Evolutionary conservation across 2,888 invertebrate species (phyloP), one percentile per base, ranked within the genome.

Genomic region (Agrilus biguttatus): DNA sequence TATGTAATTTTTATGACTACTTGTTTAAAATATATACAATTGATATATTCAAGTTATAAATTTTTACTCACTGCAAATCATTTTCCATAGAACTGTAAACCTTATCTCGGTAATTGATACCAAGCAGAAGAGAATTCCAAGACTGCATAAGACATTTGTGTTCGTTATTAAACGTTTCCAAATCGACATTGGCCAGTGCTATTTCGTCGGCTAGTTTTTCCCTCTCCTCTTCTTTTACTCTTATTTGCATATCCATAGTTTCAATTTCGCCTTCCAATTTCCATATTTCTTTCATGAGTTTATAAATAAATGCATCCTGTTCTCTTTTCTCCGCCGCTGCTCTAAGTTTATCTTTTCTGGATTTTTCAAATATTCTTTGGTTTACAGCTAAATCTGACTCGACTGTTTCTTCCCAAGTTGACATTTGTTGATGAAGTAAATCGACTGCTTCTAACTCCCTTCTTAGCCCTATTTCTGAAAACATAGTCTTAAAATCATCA

Each of bases 81-180:
- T 71, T 67, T 36, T 71, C 70, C 1, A 81, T 70, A 40, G 77
- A 73, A 47, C 75, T 73, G 45, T 75, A 72, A 1, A 78, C 73
- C 52, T 74, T 76, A 58, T 86, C 84, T 17, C 83, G 64, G 45
- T 80, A 76, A 17, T 74, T 70, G 47, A 86, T 81, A 44, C 78
- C 78, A 10, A 78, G 68, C 3, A 87, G 71, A 35, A 85, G 80
- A 12, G 80, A 76, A 57, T 81, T 79, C 86, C 86, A 87, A 6
- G 82, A 72, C 53, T 77, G 76, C 48, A 80, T 71, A 14, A 86
- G 66, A 5, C 78, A 75, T 34, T 76, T 75, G 47, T 83, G 77
- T 52, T 86, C 85, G 39, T 74, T 66, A 52, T 81, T 77, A 39
- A 85, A 58, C 17, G 77, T 78, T 57, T 83, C 81, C 17, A 86